Conservation (phyloP, 2,888 invertebrate species). For the Ectobius pallidus region DNA sequence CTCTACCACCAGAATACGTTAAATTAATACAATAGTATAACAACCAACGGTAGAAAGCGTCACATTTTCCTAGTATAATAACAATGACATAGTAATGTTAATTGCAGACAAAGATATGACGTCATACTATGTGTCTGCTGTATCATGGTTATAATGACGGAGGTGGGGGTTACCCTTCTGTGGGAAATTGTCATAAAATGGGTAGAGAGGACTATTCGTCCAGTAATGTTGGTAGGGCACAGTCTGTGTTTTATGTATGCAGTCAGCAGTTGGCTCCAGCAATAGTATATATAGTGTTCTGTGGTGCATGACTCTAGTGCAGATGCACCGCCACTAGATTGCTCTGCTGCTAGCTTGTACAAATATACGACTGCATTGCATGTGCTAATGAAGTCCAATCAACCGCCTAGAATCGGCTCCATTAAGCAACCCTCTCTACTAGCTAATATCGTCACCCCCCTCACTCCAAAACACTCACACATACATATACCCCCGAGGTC, state of each 20-base stretch:
- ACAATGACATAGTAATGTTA: neutral
- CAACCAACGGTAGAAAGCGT: too few species aligned
- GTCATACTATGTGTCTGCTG: neutral
- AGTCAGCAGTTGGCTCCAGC: neutral
- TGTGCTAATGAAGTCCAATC: constrained; percentile 65
- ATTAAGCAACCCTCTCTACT: constrained; percentile 52
- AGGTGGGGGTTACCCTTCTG: too few species aligned
- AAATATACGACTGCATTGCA: constrained; percentile 14
- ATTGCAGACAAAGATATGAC: neutral
- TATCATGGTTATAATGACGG: neutral
- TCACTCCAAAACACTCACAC: neutral
- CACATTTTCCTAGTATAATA: neutral
- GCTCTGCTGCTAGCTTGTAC: neutral
- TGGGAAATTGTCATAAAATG: neutral
- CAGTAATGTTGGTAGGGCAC: neutral
- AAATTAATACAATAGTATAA: neutral
- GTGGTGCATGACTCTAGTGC: neutral
- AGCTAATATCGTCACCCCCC: constrained; percentile 1
- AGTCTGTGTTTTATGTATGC: constrained; percentile 10
- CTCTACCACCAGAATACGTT: neutral
- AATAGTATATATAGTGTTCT: neutral
- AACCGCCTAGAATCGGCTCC: constrained; percentile 61
- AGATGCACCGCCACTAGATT: neutral
- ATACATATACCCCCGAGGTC: too few species aligned
- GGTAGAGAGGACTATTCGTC: neutral